Percentiles rank a stretch among this genome's conserved stretches.
These are phyloP conservation scores for Prionailurus bengalensis DNA, from an alignment of 2,113 vertebrate species.

Conservation along the genomic window DNA sequence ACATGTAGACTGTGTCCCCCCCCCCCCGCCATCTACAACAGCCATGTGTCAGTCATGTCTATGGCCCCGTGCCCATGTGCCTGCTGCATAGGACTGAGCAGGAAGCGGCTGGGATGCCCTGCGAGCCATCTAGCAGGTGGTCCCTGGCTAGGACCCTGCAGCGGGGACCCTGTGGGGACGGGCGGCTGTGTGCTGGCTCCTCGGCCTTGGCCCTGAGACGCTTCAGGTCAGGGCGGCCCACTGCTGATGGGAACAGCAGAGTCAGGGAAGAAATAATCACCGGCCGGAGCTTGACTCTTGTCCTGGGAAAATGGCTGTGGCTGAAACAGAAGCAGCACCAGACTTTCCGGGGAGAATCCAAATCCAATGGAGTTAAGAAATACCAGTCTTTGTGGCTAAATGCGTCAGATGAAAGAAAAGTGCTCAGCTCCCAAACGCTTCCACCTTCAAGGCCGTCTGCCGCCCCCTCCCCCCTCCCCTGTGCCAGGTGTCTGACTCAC, in stretches of 20 bases:
- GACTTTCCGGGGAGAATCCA: not conserved
- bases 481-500: not conserved
- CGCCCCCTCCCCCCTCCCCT: not conserved
- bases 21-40: not conserved
- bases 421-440: not conserved
- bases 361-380: not conserved
- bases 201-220: not conserved
- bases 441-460: not conserved
- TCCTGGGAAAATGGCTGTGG: not conserved
- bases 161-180: not conserved
- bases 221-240: not conserved
- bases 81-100: not conserved
- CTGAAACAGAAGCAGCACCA: not conserved
- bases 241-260: not conserved
- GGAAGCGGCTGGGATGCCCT: too few relatives aligned
- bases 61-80: not conserved
- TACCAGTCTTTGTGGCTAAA: too few relatives aligned
- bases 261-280: not conserved
- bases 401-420: fast-evolving
- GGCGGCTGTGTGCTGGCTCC: not conserved
- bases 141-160: not conserved
- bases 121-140: not conserved
- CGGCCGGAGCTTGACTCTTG: not conserved
- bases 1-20: too few relatives aligned
- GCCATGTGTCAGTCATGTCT: not conserved